These are phyloP conservation scores for Pseudomyrmex concolor DNA, from an alignment of 1,140 invertebrate species.

Conservation along the genomic window DNA sequence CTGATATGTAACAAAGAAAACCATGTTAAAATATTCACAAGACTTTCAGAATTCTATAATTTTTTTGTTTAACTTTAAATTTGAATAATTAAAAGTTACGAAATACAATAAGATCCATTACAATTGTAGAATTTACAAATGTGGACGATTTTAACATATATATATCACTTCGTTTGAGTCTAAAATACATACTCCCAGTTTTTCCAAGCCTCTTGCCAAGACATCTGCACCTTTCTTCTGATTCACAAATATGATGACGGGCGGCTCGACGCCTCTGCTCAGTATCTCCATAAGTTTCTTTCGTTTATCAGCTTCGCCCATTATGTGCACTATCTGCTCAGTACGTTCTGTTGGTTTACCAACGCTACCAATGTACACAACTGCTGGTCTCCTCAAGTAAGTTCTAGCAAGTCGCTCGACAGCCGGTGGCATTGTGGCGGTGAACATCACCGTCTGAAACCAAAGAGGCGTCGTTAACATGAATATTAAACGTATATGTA, in stretches of 20 bases:
- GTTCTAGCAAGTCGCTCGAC: conserved; percentile 98
- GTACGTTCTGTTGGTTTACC: conserved; percentile 99
- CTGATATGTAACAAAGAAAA: conserved; percentile 76
- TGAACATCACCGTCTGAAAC: conserved; percentile 99
- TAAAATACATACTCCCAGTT: conserved; percentile 91
- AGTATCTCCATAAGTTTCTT: conserved; percentile 95
- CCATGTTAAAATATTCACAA: conserved; percentile 7
- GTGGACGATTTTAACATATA: too few species aligned
- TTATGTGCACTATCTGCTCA: conserved; percentile 98
- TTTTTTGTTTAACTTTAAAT: too few species aligned
- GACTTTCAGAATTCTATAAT: conserved; percentile 8
- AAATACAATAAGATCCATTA: too few species aligned
- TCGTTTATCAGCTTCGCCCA: conserved; percentile 97
- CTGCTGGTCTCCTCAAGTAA: conserved; percentile 97
- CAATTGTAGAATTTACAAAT: background rate
- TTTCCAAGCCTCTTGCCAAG: conserved; percentile 97
- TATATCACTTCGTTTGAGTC: background rate
- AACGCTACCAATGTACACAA: conserved; percentile 99
- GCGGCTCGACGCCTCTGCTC: conserved; percentile 95
- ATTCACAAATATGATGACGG: conserved; percentile 99
- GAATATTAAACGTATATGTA: too few species aligned
- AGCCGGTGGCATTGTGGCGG: conserved; percentile 99
- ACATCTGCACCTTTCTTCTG: conserved; percentile 99
- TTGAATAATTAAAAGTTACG: too few species aligned
- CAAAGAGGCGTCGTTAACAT: conserved; percentile 30